A percentile compares a stretch with the other conserved stretches of the same genome.
Conservation (phyloP, 2,797 vertebrate species). For the Leptatherina wallacei region DNA sequence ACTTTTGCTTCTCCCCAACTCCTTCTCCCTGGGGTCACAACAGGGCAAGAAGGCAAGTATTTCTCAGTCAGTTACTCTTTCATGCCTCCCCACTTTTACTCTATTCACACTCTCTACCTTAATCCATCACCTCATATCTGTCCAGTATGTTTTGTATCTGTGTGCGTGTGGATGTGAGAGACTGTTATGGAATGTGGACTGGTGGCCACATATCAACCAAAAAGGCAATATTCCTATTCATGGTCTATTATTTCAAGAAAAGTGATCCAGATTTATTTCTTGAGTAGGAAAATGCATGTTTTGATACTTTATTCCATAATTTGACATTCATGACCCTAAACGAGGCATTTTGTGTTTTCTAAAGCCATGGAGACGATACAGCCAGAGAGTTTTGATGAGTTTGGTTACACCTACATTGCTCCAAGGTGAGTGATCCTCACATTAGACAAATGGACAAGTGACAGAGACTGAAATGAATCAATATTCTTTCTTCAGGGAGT, state of each 20-base stretch:
- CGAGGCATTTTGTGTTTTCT: slow-evolving; percentile 53
- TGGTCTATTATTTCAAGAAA: background rate
- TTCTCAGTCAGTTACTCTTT: slow-evolving; percentile 61
- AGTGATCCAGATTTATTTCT: background rate
- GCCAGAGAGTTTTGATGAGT: slow-evolving; percentile 89
- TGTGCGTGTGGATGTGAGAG: slow-evolving; percentile 6
- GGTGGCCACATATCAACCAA: slow-evolving; percentile 7
- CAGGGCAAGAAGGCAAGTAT: slow-evolving; percentile 85
- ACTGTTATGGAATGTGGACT: slow-evolving; percentile 5
- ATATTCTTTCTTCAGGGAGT: slow-evolving; percentile 85
- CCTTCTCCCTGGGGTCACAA: slow-evolving; percentile 68
- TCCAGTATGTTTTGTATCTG: slow-evolving; percentile 24
- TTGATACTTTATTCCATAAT: background rate
- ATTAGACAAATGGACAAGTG: background rate
- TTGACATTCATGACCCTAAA: slow-evolving; percentile 3
- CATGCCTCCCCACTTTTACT: slow-evolving; percentile 28
- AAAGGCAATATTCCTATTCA: background rate
- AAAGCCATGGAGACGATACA: slow-evolving; percentile 91
- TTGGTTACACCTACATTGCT: slow-evolving; percentile 92
- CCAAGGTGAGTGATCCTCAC: slow-evolving; percentile 87
- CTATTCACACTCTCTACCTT: slow-evolving; percentile 42
- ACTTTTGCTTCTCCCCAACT: slow-evolving; percentile 35
- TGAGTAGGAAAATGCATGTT: background rate
- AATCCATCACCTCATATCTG: slow-evolving; percentile 60
- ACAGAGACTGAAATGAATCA: slow-evolving; percentile 27